A percentile compares a stretch with the other conserved stretches of the same genome.
These are phyloP conservation scores for Hipparchia semele DNA, from an alignment of 2,888 invertebrate species.

Conservation along the genomic window DNA sequence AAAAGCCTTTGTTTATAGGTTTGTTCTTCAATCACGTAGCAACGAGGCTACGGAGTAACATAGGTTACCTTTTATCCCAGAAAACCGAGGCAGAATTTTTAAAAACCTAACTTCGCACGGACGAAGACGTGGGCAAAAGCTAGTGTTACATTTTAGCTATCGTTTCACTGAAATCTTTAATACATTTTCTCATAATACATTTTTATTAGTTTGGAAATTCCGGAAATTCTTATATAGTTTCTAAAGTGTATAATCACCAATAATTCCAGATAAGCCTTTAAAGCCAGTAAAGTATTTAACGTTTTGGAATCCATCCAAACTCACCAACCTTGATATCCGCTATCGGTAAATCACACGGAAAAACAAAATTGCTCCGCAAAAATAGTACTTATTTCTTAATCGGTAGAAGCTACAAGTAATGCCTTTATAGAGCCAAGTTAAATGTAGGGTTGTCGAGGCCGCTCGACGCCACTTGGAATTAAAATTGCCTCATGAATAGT, in stretches of 20 bases:
- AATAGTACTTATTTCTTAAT: conserved; percentile 11
- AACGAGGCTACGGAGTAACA: too few species aligned
- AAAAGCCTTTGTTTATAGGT: too few species aligned
- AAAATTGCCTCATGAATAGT: conserved; percentile 37
- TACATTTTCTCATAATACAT: too few species aligned
- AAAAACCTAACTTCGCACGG: not conserved
- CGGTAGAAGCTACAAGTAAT: conserved; percentile 3
- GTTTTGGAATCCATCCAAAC: conserved; percentile 36
- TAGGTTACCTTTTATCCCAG: too few species aligned
- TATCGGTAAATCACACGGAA: conserved; percentile 4
- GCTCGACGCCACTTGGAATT: conserved; percentile 29
- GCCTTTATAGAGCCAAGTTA: conserved; percentile 18
- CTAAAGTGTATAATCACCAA: not conserved
- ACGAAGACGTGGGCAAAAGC: too few species aligned
- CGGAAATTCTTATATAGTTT: not conserved
- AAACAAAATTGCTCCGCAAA: not conserved
- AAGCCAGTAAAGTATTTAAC: conserved; percentile 19
- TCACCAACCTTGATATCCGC: conserved; percentile 15
- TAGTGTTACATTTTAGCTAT: too few species aligned
- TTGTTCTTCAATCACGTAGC: too few species aligned
- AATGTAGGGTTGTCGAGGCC: conserved; percentile 24
- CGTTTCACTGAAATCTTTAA: too few species aligned
- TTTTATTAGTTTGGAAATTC: not conserved
- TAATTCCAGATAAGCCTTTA: conserved; percentile 4
- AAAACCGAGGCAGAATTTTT: too few species aligned